A percentile compares a stretch with the other conserved stretches of the same genome.
These are phyloP conservation scores for Hipposideros larvatus DNA, from an alignment of 2,797 vertebrate species.

Conservation along the genomic window DNA sequence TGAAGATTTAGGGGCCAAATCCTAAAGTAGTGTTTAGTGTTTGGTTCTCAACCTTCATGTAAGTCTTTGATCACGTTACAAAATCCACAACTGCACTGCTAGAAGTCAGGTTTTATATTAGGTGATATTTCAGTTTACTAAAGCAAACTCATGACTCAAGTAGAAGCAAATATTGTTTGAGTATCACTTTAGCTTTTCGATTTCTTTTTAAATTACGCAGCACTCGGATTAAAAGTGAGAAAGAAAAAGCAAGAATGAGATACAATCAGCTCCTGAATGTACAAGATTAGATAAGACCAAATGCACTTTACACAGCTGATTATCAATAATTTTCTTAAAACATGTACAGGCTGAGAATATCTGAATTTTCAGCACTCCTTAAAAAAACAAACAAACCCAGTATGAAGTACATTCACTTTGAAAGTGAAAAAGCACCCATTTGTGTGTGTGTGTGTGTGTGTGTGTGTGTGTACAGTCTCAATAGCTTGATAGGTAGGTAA, in stretches of 20 bases:
- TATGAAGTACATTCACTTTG: conserved; percentile 38
- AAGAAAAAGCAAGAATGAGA: conserved; percentile 1
- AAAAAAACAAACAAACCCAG: conserved; percentile 33
- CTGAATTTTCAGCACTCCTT: conserved; percentile 54
- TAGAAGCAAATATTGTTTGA: conserved; percentile 58
- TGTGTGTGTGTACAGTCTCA: not conserved
- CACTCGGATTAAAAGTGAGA: not conserved
- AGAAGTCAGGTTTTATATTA: conserved; percentile 66
- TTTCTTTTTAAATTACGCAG: conserved; percentile 57
- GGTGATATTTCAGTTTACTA: conserved; percentile 61
- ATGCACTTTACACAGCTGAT: conserved; percentile 37
- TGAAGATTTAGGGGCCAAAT: conserved; percentile 15
- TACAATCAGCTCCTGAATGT: not conserved
- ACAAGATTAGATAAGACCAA: conserved; percentile 33
- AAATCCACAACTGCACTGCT: conserved; percentile 26
- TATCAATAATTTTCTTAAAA: conserved; percentile 49
- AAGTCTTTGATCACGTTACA: conserved; percentile 21
- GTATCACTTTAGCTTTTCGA: conserved; percentile 23
- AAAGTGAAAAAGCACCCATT: conserved; percentile 54
- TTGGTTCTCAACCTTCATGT: not conserved
- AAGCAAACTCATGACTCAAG: conserved; percentile 69
- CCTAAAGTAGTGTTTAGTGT: not conserved
- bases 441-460: not conserved
- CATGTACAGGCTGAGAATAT: conserved; percentile 52
- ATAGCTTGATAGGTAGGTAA: not conserved